These are phyloP conservation scores for Pandemis corylana DNA, from an alignment of 2,888 invertebrate genomes.

Conservation along the genomic window DNA sequence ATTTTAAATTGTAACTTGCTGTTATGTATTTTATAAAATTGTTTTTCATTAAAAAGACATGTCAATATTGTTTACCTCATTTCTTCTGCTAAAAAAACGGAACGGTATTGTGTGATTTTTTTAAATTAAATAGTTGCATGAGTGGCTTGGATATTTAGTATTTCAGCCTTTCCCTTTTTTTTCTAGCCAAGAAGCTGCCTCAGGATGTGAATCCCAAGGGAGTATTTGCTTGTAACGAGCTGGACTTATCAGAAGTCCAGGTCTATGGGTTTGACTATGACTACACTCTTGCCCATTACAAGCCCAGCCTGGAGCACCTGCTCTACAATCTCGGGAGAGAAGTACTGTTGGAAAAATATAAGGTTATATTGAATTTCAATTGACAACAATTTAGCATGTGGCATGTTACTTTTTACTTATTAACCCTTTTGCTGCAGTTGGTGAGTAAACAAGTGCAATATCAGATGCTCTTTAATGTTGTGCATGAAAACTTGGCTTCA, in stretches of 20 bases:
- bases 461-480: background rate
- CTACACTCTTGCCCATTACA: conserved; percentile 98
- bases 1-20: too few relatives aligned
- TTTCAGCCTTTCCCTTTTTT: background rate
- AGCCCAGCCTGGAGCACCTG: conserved; percentile 93
- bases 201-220: conserved; percentile 94
- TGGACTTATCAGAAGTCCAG: conserved; percentile 95
- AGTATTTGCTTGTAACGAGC: conserved; percentile 98
- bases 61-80: too few relatives aligned
- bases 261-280: conserved; percentile 99
- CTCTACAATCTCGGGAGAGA: conserved; percentile 96
- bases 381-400: background rate
- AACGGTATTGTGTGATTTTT: background rate
- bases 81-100: background rate
- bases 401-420: background rate
- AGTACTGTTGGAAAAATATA: conserved; percentile 93
- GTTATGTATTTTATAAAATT: too few relatives aligned
- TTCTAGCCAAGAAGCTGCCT: conserved; percentile 92
- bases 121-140: background rate
- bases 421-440: conserved; percentile 3
- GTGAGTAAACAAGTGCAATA: background rate
- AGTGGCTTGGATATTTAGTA: background rate
- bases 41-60: too few relatives aligned
- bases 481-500: background rate
- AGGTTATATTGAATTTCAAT: conserved; percentile 83